These are phyloP conservation scores for Mellilla xanthometata DNA, from an alignment of 2,888 invertebrate species.

Conservation along the genomic window DNA sequence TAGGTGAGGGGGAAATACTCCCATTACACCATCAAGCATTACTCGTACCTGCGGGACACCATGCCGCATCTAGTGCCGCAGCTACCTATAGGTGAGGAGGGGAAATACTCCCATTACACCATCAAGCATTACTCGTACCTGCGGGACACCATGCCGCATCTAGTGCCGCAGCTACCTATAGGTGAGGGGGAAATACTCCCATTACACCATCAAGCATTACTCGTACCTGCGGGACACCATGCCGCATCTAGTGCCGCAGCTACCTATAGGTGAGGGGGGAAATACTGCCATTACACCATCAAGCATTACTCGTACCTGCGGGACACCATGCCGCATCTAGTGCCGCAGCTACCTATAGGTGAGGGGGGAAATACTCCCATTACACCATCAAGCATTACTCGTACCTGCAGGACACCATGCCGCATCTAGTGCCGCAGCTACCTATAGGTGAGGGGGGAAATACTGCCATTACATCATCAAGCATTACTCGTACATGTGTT, in stretches of 20 bases:
- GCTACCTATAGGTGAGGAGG: conserved; percentile 74
- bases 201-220: conserved; percentile 96
- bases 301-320: conserved; percentile 96
- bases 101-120: no score
- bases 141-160: conserved; percentile 94
- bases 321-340: conserved; percentile 95
- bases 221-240: conserved; percentile 95
- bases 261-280: conserved; percentile 75
- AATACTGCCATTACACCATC: no score
- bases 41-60: conserved; percentile 95
- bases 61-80: conserved; percentile 95
- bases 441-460: conserved; percentile 68
- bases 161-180: conserved; percentile 89
- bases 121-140: conserved; percentile 96
- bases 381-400: conserved; percentile 96
- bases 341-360: conserved; percentile 87
- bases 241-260: conserved; percentile 92
- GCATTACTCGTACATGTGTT: no score
- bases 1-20: conserved; percentile 63
- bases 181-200: conserved; percentile 58
- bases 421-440: conserved; percentile 91
- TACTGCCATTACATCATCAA: no score
- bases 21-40: conserved; percentile 96
- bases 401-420: conserved; percentile 96
- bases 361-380: no score